These are phyloP conservation scores for Lacerta bilineata DNA, from an alignment of 2,797 vertebrate species.

Conservation along the genomic window DNA sequence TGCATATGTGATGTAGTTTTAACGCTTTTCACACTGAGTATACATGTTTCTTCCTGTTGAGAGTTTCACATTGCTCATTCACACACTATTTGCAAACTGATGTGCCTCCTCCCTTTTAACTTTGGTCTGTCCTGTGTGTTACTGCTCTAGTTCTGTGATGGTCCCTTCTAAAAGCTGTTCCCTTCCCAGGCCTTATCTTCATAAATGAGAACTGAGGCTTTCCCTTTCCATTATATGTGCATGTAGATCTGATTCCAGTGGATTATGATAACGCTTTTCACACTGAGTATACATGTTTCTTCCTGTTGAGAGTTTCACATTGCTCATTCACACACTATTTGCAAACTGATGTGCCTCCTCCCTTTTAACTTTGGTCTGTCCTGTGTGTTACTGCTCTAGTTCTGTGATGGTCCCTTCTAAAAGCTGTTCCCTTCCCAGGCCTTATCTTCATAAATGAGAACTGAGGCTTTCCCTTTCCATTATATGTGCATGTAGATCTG, in stretches of 20 bases:
- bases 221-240: slow-evolving; percentile 33
- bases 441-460: slow-evolving; percentile 42
- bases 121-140: slow-evolving; percentile 70
- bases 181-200: slow-evolving; percentile 36
- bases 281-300: slow-evolving; percentile 54
- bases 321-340: slow-evolving; percentile 21
- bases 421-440: slow-evolving; percentile 48
- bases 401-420: slow-evolving; percentile 85
- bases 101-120: slow-evolving; percentile 50
- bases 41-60: slow-evolving; percentile 61
- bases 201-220: slow-evolving; percentile 36
- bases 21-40: slow-evolving; percentile 45
- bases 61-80: neutral
- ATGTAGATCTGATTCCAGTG: slow-evolving; percentile 35
- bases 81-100: slow-evolving; percentile 1
- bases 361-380: slow-evolving; percentile 59
- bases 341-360: slow-evolving; percentile 48
- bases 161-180: slow-evolving; percentile 77
- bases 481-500: slow-evolving; percentile 27
- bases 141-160: slow-evolving; percentile 83
- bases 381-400: slow-evolving; percentile 76
- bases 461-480: slow-evolving; percentile 41
- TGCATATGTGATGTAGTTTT: slow-evolving; percentile 1
- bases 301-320: slow-evolving; percentile 13
- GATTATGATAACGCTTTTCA: slow-evolving; percentile 37